Base-by-base conservation (phyloP, 2,888 invertebrate genomes). In the Drosophila algonquin region DNA sequence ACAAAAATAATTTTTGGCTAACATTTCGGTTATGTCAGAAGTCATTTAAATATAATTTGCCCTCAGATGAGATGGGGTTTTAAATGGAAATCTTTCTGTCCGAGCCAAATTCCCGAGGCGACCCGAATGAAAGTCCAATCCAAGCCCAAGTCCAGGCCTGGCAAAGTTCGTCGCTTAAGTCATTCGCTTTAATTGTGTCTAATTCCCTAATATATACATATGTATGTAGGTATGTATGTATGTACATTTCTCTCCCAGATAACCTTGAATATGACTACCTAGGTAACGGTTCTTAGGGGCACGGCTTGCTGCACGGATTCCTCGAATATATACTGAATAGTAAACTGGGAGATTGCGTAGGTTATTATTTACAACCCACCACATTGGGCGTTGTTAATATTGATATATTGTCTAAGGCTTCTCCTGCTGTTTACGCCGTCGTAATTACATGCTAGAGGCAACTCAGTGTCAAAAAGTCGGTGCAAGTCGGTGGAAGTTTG, bases 131-230 rank as follows among this genome's bases (percentile, higher is more conserved):
- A 75, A 75, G 76, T 73, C 75, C 55, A 63, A 9, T 67, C 10
- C 24, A 57, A 69, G 48, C 72, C 68, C 67, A 44, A 44, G 54
- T 68, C 69, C 54, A 35, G 27, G 14, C 51, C 24, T 21, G 57
- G 53, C 73, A 77, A 67, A 84, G 81, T 87, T 89, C 73, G 89
- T 70, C 64, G 81, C 79, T 64, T 63, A 51, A 75, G 89, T 82
- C 87, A 75, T 87, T 89, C 64, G 81, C 21, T 75, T 78, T 72
- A 1, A 12, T 21, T n/a, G 30, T 21, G 21, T 21, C 21, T 3
- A 21, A 12, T 50, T 45, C 9, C 35, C 51, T 2, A n/a, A 40
- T 46, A 27, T 16, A 59, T 46, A n/a, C n/a, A n/a, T n/a, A n/a
- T n/a, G n/a, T n/a, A n/a, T n/a, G n/a, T n/a, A n/a, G n/a, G n/a